phyloP scores from a whole-genome alignment of 2,113 vertebrate genomes.

The Aptenodytes patagonicus region DNA sequence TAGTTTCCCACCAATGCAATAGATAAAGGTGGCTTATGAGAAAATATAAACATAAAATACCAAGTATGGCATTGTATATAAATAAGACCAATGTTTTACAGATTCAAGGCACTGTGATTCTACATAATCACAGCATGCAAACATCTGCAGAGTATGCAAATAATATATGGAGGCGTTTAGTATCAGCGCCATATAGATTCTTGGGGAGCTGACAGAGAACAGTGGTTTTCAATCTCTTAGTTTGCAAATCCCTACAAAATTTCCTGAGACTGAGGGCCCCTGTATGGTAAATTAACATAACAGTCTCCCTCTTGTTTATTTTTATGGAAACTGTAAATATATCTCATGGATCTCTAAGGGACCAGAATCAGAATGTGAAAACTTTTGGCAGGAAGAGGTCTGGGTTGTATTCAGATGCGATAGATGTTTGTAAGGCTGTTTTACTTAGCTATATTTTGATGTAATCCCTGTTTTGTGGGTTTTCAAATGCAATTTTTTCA shows the following conservation, averaged over 20 bases:
- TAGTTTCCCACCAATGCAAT: background rate
- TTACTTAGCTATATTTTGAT: background rate
- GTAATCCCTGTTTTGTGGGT: background rate
- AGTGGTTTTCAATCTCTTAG: slow-evolving; percentile 1
- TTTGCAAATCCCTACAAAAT: background rate
- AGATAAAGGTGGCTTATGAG: slow-evolving; percentile 19
- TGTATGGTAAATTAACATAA: background rate
- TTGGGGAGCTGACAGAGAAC: background rate
- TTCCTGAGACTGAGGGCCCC: background rate
- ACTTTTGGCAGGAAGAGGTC: background rate
- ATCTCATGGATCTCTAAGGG: background rate
- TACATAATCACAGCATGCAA: slow-evolving; percentile 26
- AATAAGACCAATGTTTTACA: slow-evolving; percentile 18
- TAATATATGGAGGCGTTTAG: slow-evolving; percentile 18
- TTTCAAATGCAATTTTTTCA: background rate
- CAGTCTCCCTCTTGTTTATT: background rate
- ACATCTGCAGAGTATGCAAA: slow-evolving; percentile 38
- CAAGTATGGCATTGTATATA: slow-evolving; percentile 10
- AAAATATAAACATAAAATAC: slow-evolving; percentile 24
- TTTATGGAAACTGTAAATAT: background rate
- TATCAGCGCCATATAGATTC: slow-evolving; percentile 5
- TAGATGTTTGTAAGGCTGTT: background rate
- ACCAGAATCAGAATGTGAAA: background rate
- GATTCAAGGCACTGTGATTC: slow-evolving; percentile 8
- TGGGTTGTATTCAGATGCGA: background rate